A percentile compares a stretch with the other conserved stretches of the same genome.
phyloP scores from a whole-genome alignment of 35 echinoderm and acorn worm species.

The Heliocidaris tuberculata region DNA sequence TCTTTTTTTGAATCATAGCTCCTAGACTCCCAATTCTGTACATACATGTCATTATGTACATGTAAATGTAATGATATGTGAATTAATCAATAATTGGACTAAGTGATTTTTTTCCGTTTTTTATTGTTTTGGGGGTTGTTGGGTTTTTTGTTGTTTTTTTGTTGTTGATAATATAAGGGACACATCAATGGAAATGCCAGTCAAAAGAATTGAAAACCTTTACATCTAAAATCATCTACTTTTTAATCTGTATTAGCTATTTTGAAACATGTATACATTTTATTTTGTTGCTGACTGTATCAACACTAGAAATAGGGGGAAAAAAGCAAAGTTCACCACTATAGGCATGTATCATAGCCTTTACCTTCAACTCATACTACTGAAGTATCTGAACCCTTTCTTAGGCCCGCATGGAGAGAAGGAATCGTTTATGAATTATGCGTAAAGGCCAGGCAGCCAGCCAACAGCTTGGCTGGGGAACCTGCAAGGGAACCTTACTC shows the following conservation, averaged over 20 bases:
- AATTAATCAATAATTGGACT: background rate
- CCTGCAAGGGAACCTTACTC: background rate
- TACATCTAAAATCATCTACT: background rate
- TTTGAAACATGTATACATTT: background rate
- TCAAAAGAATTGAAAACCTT: too few relatives aligned
- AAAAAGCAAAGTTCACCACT: background rate
- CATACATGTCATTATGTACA: background rate
- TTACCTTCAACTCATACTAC: background rate
- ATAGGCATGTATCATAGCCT: background rate
- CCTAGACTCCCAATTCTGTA: too few relatives aligned
- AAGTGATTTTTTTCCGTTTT: background rate
- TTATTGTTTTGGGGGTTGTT: background rate
- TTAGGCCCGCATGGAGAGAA: slow-evolving; percentile 5
- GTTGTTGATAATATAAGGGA: too few relatives aligned
- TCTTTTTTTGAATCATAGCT: background rate
- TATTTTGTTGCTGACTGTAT: background rate
- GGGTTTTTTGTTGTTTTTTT: background rate
- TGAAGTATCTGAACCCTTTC: background rate
- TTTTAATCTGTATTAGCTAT: background rate
- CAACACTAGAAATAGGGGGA: background rate
- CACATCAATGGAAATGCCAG: too few relatives aligned
- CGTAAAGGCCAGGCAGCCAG: slow-evolving; percentile 32
- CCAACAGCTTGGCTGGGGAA: slow-evolving; percentile 26
- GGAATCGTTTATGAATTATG: slow-evolving; percentile 39
- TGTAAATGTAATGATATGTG: background rate